phyloP scores from a whole-genome alignment of 1,140 invertebrate genomes.

The Drosophila murphyi region DNA sequence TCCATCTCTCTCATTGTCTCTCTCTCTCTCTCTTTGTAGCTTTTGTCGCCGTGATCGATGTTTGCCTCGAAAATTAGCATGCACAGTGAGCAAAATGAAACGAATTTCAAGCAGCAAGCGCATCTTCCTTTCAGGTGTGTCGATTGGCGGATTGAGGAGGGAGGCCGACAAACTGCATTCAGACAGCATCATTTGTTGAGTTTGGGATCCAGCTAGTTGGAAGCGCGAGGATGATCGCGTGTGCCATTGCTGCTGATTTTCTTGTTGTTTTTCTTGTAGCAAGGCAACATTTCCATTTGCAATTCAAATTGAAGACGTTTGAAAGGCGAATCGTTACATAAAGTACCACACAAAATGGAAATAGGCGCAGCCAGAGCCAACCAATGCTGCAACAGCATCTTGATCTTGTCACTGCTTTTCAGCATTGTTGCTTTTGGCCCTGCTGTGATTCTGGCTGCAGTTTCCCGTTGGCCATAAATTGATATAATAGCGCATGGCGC shows the following conservation, averaged over 20 bases:
- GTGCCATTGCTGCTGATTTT: conserved; percentile 42
- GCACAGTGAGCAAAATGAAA: conserved; percentile 24
- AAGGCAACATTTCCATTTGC: conserved; percentile 69
- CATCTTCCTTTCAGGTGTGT: conserved; percentile 9
- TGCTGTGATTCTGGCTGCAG: conserved; percentile 23
- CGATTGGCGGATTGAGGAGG: background rate
- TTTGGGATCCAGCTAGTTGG: background rate
- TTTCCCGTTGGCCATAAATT: conserved; percentile 73
- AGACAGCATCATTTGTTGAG: conserved; percentile 62
- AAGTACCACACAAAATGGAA: conserved; percentile 66
- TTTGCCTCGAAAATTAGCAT: conserved; percentile 77
- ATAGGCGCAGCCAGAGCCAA: conserved; percentile 51
- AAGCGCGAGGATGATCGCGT: conserved; percentile 47
- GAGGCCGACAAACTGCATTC: background rate
- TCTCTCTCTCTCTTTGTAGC: background rate
- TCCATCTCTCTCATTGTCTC: background rate
- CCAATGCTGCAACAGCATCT: conserved; percentile 55
- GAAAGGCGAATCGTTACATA: conserved; percentile 75
- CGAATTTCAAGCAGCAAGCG: conserved; percentile 12
- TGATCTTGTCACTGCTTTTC: conserved; percentile 69
- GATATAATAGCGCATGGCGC: conserved; percentile 67
- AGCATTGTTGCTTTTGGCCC: conserved; percentile 31
- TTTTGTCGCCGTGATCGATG: conserved; percentile 56
- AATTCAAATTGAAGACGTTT: conserved; percentile 65
- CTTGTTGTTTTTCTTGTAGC: background rate